These are phyloP conservation scores for Microdon myrmicae DNA, from an alignment of 2,888 invertebrate genomes.

Conservation along the genomic window DNA sequence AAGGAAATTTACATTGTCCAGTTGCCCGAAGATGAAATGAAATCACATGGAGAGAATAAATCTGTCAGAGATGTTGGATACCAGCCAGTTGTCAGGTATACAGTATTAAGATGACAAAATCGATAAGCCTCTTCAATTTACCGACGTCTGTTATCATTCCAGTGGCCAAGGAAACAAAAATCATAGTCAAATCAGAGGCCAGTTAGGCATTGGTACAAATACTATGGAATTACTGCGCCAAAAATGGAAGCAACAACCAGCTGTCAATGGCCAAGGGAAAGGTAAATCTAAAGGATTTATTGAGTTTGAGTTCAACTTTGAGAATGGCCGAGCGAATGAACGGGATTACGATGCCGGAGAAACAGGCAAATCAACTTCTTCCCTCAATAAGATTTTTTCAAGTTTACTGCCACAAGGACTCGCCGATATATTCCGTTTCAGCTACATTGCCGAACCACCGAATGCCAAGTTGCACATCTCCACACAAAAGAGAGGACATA, in stretches of 20 bases:
- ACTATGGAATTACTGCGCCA: slow-evolving; percentile 60
- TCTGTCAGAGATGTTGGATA: slow-evolving; percentile 74
- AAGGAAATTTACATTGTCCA: slow-evolving; percentile 64
- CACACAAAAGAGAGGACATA: not conserved
- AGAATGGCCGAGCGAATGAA: slow-evolving; percentile 55
- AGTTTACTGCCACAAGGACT: slow-evolving; percentile 62
- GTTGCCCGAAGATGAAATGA: slow-evolving; percentile 59
- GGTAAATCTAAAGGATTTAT: slow-evolving; percentile 25
- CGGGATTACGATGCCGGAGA: slow-evolving; percentile 12
- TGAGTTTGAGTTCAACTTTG: slow-evolving; percentile 19
- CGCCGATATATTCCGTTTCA: slow-evolving; percentile 62
- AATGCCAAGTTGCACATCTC: not conserved
- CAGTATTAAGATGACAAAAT: not conserved
- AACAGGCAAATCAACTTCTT: not conserved
- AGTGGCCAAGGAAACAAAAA: slow-evolving; percentile 67
- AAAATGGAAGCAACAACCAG: not conserved
- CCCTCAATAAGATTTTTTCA: slow-evolving; percentile 59
- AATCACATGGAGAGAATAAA: slow-evolving; percentile 71
- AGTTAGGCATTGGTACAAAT: slow-evolving; percentile 68
- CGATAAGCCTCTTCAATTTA: no score
- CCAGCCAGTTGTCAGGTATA: slow-evolving; percentile 70
- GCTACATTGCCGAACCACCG: slow-evolving; percentile 52
- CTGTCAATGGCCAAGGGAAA: not conserved
- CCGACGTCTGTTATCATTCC: slow-evolving; percentile 10
- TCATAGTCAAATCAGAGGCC: slow-evolving; percentile 67